Conservation (phyloP, 2,888 invertebrate genomes). For the Malacosoma neustria region DNA sequence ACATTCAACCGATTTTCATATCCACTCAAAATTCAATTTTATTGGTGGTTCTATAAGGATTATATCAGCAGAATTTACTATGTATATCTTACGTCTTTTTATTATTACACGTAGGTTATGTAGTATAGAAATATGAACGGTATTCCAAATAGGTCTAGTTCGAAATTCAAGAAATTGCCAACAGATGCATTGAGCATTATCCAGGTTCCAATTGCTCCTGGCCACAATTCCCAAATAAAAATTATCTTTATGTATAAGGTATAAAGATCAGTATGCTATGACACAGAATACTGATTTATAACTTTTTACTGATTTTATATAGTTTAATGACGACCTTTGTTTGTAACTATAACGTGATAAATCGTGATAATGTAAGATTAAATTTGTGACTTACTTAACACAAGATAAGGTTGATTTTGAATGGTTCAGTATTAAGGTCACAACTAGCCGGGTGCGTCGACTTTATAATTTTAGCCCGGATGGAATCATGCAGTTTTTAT, state of each 20-base stretch:
- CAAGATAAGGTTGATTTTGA: conserved; percentile 21
- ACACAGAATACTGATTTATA: not conserved
- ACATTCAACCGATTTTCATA: conserved; percentile 27
- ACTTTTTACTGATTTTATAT: not conserved
- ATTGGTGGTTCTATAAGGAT: not conserved
- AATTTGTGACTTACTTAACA: not conserved
- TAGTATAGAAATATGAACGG: conserved; percentile 36
- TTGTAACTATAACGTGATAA: not conserved
- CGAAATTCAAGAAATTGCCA: conserved; percentile 34
- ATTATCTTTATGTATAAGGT: not conserved
- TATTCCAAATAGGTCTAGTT: conserved; percentile 39
- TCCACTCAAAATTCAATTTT: conserved; percentile 17
- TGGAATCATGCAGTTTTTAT: conserved; percentile 69
- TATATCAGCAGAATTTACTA: conserved; percentile 4
- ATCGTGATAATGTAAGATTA: not conserved
- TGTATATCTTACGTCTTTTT: conserved; percentile 17
- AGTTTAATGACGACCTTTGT: not conserved
- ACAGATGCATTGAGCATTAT: conserved; percentile 46
- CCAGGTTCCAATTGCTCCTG: conserved; percentile 36
- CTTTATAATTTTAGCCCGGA: conserved; percentile 68
- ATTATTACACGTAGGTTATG: not conserved
- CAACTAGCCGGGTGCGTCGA: conserved; percentile 50
- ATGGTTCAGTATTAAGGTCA: conserved; percentile 37
- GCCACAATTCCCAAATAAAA: conserved; percentile 2
- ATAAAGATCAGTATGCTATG: conserved; percentile 19